These are phyloP conservation scores for Leucosticte australis DNA, from an alignment of 2,113 vertebrate genomes.

Conservation along the genomic window DNA sequence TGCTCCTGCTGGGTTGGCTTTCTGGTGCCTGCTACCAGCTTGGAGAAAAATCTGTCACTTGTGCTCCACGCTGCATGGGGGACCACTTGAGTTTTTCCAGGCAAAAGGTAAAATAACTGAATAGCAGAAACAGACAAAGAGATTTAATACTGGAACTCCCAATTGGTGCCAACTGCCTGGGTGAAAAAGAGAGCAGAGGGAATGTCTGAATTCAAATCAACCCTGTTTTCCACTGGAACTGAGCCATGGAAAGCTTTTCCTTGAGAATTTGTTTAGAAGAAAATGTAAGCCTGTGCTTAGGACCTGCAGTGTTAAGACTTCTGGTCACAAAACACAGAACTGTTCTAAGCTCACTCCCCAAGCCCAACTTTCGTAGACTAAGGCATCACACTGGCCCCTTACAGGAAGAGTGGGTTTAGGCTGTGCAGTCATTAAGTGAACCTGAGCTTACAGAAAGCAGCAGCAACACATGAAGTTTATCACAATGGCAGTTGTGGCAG, in stretches of 20 bases:
- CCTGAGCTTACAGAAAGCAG: neutral
- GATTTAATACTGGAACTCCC: neutral
- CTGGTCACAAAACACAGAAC: neutral
- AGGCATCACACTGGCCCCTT: neutral
- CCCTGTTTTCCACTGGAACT: neutral
- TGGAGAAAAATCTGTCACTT: constrained; percentile 39
- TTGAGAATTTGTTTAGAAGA: neutral
- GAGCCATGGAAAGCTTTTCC: neutral
- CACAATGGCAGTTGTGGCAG: neutral
- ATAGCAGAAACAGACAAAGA: neutral
- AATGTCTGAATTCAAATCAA: neutral
- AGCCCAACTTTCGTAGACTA: neutral
- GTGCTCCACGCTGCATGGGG: neutral
- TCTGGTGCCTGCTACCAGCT: neutral
- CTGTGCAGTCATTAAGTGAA: no score
- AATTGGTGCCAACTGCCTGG: neutral
- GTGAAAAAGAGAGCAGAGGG: neutral
- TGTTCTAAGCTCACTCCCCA: neutral
- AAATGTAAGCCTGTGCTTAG: neutral
- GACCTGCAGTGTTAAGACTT: neutral
- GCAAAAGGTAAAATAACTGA: neutral
- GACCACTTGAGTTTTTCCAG: neutral
- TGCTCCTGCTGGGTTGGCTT: constrained; percentile 14
- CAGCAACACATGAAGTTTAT: neutral
- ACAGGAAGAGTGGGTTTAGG: neutral